Conservation (phyloP, 2,888 invertebrate species). For the Pammene fasciana region DNA sequence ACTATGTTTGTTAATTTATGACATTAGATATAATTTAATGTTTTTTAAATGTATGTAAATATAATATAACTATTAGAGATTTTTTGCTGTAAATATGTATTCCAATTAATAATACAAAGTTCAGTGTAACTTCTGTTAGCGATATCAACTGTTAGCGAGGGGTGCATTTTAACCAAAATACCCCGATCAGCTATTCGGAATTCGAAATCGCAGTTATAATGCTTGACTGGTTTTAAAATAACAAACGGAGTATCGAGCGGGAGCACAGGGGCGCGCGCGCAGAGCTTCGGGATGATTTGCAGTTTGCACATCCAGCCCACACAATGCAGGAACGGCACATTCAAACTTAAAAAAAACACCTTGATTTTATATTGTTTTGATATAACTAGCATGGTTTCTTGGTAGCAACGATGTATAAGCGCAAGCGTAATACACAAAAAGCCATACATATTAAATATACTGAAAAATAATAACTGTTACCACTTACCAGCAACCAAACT, state of each 20-base stretch:
- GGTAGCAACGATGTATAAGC: too few relatives aligned
- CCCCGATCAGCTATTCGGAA: constrained; percentile 24
- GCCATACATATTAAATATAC: too few relatives aligned
- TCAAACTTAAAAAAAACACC: too few relatives aligned
- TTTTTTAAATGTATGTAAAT: too few relatives aligned
- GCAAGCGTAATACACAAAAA: too few relatives aligned
- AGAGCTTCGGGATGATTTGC: constrained; percentile 17
- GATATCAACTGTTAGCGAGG: constrained; percentile 49
- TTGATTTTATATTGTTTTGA: too few relatives aligned
- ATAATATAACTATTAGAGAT: too few relatives aligned
- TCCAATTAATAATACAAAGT: constrained; percentile 20
- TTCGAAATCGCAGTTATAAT: constrained; percentile 27
- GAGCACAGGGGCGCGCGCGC: constrained; percentile 15
- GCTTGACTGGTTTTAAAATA: constrained; percentile 32
- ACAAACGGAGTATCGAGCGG: constrained; percentile 27
- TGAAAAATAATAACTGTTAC: too few relatives aligned
- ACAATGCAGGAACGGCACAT: background rate
- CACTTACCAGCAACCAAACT: too few relatives aligned
- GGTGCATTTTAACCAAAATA: constrained; percentile 31
- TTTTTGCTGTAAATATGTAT: background rate
- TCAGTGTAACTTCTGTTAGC: constrained; percentile 53
- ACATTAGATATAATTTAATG: too few relatives aligned
- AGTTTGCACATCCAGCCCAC: constrained; percentile 26
- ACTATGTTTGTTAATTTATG: background rate
- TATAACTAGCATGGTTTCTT: too few relatives aligned